A percentile compares a stretch with the other conserved stretches of the same genome.
Evolutionary conservation across 2,797 vertebrate genomes (phyloP).

Genomic region (Lates japonicus): DNA sequence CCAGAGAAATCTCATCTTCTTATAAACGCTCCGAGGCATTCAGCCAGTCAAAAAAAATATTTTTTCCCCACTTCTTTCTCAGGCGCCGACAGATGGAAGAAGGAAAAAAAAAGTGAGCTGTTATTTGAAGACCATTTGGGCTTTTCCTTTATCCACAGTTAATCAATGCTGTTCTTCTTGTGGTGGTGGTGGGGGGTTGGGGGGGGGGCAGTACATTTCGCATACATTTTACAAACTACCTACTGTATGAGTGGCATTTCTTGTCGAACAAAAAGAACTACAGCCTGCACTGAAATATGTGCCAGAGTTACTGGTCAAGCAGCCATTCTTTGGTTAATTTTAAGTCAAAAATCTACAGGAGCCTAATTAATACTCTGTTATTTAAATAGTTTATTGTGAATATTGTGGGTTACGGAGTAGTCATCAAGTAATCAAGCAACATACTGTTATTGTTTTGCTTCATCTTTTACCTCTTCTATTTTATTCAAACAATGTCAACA

Average conservation of each 20-base stretch:
- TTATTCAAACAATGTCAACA: slow-evolving; percentile 63
- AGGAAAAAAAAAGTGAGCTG: slow-evolving; percentile 32
- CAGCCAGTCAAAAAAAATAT: slow-evolving; percentile 78
- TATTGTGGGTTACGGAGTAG: neutral
- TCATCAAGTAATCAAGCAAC: slow-evolving; percentile 18
- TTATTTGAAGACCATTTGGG: slow-evolving; percentile 76
- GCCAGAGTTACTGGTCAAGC: neutral
- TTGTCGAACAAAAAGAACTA: slow-evolving; percentile 28
- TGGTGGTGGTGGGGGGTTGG: neutral
- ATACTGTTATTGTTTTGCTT: slow-evolving; percentile 7
- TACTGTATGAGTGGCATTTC: slow-evolving; percentile 46
- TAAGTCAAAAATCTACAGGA: slow-evolving; percentile 3
- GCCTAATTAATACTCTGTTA: neutral
- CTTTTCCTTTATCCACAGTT: slow-evolving; percentile 77
- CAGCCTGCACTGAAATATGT: slow-evolving; percentile 29
- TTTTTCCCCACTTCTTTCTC: slow-evolving; percentile 59
- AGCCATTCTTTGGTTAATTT: neutral
- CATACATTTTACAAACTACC: slow-evolving; percentile 51
- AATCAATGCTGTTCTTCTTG: slow-evolving; percentile 69
- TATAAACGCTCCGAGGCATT: slow-evolving; percentile 83
- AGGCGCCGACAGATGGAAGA: slow-evolving; percentile 66
- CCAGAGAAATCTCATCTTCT: slow-evolving; percentile 87
- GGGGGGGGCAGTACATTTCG: slow-evolving; percentile 44
- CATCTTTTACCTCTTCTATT: slow-evolving; percentile 34
- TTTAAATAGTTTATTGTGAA: neutral